A percentile compares a stretch with the other conserved stretches of the same genome.
phyloP scores from a whole-genome alignment of 2,888 invertebrate species.

The Hydrotaea cyrtoneurina region DNA sequence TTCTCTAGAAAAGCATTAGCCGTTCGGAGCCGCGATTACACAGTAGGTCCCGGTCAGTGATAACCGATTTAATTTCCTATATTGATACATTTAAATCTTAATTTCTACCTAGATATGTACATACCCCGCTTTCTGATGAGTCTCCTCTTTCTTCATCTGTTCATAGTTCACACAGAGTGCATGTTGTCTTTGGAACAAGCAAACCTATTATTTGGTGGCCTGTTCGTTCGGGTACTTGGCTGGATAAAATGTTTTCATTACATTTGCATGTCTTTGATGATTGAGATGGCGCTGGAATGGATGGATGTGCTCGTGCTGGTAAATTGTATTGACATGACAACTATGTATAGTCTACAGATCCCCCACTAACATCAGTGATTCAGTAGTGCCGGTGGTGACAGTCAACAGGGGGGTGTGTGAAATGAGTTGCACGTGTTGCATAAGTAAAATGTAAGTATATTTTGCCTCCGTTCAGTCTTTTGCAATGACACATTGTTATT shows the following conservation, averaged over 20 bases:
- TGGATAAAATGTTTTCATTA: not conserved
- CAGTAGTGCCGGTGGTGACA: not conserved
- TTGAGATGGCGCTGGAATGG: not conserved
- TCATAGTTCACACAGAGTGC: not conserved
- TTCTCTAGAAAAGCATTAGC: too few species aligned
- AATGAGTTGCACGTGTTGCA: conserved; percentile 49
- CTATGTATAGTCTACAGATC: not conserved
- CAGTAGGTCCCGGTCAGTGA: too few species aligned
- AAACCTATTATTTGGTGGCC: not conserved
- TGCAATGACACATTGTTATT: conserved; percentile 31
- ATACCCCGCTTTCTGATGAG: too few species aligned
- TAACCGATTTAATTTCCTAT: too few species aligned
- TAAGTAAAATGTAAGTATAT: conserved; percentile 42
- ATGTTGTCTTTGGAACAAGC: not conserved
- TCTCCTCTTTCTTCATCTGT: not conserved
- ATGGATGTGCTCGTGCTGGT: conserved; percentile 2
- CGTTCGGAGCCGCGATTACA: too few species aligned
- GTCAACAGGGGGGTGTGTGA: conserved; percentile 31
- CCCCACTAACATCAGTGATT: not conserved
- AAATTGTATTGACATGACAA: conserved; percentile 1
- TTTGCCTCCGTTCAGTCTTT: not conserved
- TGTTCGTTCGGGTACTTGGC: not conserved
- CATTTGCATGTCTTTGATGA: not conserved
- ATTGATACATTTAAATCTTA: too few species aligned
- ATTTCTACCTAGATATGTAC: too few species aligned